A percentile compares a stretch with the other conserved stretches of the same genome.
phyloP scores from a whole-genome alignment of 2,113 vertebrate genomes.

The Macrotus californicus region DNA sequence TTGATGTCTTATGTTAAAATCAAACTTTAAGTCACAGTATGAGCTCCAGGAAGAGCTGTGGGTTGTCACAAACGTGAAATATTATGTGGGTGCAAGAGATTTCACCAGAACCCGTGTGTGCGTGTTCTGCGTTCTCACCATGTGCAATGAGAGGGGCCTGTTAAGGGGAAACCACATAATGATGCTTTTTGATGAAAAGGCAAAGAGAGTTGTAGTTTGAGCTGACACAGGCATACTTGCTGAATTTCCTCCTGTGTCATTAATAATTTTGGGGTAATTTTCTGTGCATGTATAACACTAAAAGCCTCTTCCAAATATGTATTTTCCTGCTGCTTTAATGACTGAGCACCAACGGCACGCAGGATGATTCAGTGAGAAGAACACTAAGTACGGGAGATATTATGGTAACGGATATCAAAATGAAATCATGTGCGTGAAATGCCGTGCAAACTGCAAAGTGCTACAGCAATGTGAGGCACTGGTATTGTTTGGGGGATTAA shows the following conservation, averaged over 20 bases:
- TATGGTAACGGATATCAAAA: neutral
- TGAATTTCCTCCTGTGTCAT: neutral
- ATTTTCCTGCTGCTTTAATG: neutral
- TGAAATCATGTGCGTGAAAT: neutral
- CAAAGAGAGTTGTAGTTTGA: neutral
- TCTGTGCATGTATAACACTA: neutral
- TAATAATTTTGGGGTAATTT: neutral
- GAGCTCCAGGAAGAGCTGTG: neutral
- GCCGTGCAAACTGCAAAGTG: neutral
- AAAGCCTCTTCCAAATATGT: neutral
- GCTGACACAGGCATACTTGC: neutral
- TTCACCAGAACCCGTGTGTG: rapidly evolving
- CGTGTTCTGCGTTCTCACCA: neutral
- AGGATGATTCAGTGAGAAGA: neutral
- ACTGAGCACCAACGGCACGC: neutral
- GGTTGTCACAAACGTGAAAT: neutral
- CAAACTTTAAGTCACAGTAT: neutral
- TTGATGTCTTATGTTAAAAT: neutral
- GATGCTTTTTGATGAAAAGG: neutral
- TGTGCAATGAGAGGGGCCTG: neutral
- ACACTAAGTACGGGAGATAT: neutral
- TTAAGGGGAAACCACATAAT: neutral
- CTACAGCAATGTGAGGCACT: neutral
- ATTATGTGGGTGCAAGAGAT: neutral
- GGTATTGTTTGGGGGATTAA: neutral